These are phyloP conservation scores for Ivindomyrus marchei DNA, from an alignment of 2,113 vertebrate genomes.

Conservation along the genomic window DNA sequence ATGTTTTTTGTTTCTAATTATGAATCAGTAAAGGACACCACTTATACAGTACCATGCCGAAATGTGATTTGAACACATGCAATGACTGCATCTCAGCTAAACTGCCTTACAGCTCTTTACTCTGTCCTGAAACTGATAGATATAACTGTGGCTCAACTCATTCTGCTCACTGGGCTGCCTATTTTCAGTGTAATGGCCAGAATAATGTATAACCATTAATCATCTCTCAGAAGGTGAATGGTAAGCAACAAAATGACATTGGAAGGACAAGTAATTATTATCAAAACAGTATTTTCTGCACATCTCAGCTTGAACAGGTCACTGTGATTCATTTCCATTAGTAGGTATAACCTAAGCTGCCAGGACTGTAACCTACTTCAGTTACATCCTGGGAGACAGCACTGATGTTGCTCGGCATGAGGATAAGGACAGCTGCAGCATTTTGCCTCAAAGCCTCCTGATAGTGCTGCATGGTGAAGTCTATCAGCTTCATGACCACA, in stretches of 20 bases:
- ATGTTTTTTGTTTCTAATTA: too few species aligned
- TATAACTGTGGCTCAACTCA: neutral
- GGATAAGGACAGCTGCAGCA: constrained; percentile 60
- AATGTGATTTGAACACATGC: neutral
- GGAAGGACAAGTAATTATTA: neutral
- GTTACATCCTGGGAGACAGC: constrained; percentile 37
- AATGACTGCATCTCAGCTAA: neutral
- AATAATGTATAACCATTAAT: neutral
- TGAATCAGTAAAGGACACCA: too few species aligned
- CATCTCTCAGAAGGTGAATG: neutral
- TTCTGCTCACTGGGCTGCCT: neutral
- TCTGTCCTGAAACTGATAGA: neutral
- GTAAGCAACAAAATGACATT: neutral
- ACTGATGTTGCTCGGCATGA: constrained; percentile 56
- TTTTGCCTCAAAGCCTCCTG: constrained; percentile 55
- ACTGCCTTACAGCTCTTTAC: neutral
- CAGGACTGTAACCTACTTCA: constrained; percentile 42
- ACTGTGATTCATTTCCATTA: neutral
- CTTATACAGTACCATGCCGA: too few species aligned
- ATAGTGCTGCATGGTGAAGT: constrained; percentile 56
- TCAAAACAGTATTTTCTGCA: neutral
- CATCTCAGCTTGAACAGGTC: neutral
- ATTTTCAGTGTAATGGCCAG: neutral
- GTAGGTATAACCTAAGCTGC: neutral
- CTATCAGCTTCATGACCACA: constrained; percentile 59